Evolutionary conservation across 2,113 vertebrate species (phyloP), one percentile per base, ranked within the genome.

Genomic region (Anser cygnoides): DNA sequence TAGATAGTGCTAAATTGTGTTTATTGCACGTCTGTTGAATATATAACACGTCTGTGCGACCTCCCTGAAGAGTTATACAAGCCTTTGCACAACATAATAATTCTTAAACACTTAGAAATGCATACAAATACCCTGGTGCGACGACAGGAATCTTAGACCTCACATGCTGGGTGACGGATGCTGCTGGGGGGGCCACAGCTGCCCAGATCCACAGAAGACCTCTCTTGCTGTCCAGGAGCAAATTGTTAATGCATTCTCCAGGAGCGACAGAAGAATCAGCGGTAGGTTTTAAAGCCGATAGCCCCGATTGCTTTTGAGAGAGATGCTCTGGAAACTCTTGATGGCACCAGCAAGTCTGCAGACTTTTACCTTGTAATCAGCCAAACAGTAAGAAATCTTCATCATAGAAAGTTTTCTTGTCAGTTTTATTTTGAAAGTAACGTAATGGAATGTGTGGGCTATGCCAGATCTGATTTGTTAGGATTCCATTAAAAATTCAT

Each of bases 51-150:
- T 92, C 89, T 95, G 58, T 17, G 78, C 35, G 84, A 90, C 92
- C 84, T 91, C 92, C 93, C 95, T 5, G 39, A 91, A 93, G 91
- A 92, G 81, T 87, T 80, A 95, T 89, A 95, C 89, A 85, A 80
- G 91, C 49, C 57, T 96, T 83, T 91, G 73, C 70, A 59, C 83
- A 84, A 43, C 63, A 58, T 79, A 62, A 41, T 87, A 52, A 81
- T 84, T 93, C 87, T 41, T 22, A 46, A 92, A 72, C 31, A 12
- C 85, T 95, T 87, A 65, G 76, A 94, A 93, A 92, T 79, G 82
- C 88, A 82, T 70, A 84, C 71, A 96, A 68, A 94, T 54, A 50
- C 25, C 25, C 78, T 84, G 44, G 29, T 84, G 68, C 79, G n/a
- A 44, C 2, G 6, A 52, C 71, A 76, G 78, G 71, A 46, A 33